phyloP scores from a whole-genome alignment of 2,888 invertebrate species.

The Thecocarcelia acutangulata region DNA sequence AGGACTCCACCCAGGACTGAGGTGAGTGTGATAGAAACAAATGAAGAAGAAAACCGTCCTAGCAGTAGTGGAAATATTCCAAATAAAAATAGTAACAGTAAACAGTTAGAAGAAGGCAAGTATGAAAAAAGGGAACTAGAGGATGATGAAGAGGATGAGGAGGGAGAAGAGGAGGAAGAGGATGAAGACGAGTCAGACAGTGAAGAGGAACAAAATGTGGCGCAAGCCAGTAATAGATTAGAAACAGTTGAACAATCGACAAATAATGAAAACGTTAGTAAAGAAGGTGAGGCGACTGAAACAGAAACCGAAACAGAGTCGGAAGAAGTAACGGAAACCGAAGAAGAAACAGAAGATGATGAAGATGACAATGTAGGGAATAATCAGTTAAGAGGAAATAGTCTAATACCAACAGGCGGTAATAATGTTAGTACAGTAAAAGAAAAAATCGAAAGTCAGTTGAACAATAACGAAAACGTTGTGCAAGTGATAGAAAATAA shows the following conservation, averaged over 20 bases:
- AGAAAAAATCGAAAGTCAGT: slow-evolving; percentile 8
- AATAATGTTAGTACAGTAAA: slow-evolving; percentile 3
- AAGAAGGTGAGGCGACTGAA: slow-evolving; percentile 37
- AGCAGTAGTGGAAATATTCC: slow-evolving; percentile 39
- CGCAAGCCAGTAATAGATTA: not conserved
- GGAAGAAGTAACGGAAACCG: slow-evolving; percentile 51
- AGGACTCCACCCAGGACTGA: slow-evolving; percentile 88
- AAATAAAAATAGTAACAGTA: slow-evolving; percentile 9
- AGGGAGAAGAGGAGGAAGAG: slow-evolving; percentile 64
- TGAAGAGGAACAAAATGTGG: slow-evolving; percentile 4
- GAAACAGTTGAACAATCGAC: slow-evolving; percentile 26
- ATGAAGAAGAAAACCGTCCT: slow-evolving; percentile 74
- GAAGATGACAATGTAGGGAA: slow-evolving; percentile 23
- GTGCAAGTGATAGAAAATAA: slow-evolving; percentile 29
- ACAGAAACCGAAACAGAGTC: slow-evolving; percentile 10
- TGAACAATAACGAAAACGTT: slow-evolving; percentile 7
- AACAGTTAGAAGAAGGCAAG: slow-evolving; percentile 40
- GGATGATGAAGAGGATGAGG: slow-evolving; percentile 68
- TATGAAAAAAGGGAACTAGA: slow-evolving; percentile 64
- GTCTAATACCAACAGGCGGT: slow-evolving; percentile 6
- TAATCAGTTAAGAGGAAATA: slow-evolving; percentile 23
- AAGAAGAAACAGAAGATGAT: slow-evolving; percentile 61
- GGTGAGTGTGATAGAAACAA: slow-evolving; percentile 85
- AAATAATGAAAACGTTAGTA: slow-evolving; percentile 1
- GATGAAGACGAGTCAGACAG: slow-evolving; percentile 44